Percentiles rank a stretch among this genome's conserved stretches.
Conservation (phyloP, 2,797 vertebrate genomes). For the Pelochelys cantorii region DNA sequence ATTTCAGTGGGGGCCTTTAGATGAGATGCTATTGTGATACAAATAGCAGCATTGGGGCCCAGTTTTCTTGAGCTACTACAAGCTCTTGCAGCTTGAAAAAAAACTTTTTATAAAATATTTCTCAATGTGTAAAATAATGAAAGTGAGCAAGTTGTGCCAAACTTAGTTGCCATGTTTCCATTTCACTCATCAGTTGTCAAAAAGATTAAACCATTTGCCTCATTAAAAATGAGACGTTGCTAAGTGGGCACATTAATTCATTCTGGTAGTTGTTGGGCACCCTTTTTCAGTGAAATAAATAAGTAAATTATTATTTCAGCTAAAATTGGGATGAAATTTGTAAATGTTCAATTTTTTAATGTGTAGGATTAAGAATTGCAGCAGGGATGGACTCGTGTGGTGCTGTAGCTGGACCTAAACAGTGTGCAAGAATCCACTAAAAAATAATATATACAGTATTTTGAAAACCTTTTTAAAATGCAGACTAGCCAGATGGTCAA, state of each 20-base stretch:
- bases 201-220: conserved; percentile 57
- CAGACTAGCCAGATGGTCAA: conserved; percentile 78
- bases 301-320: neutral
- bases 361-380: conserved; percentile 41
- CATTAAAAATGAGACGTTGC: conserved; percentile 8
- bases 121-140: neutral
- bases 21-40: neutral
- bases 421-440: conserved; percentile 1
- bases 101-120: neutral
- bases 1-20: neutral
- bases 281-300: conserved; percentile 47
- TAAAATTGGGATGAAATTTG: conserved; percentile 21
- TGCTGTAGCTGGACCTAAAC: neutral
- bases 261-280: neutral
- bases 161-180: conserved; percentile 49
- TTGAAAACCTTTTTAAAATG: conserved; percentile 43
- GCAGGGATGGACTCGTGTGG: neutral
- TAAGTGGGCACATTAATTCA: neutral
- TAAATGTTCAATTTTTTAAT: neutral
- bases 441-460: conserved; percentile 24
- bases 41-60: neutral
- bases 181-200: conserved; percentile 65
- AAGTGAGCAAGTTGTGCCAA: neutral
- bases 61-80: neutral
- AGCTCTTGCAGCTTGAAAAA: conserved; percentile 49